Percentiles rank a stretch among this genome's conserved stretches.
Evolutionary conservation across 2,888 invertebrate species (phyloP).

Genomic region (Thyatira batis): DNA sequence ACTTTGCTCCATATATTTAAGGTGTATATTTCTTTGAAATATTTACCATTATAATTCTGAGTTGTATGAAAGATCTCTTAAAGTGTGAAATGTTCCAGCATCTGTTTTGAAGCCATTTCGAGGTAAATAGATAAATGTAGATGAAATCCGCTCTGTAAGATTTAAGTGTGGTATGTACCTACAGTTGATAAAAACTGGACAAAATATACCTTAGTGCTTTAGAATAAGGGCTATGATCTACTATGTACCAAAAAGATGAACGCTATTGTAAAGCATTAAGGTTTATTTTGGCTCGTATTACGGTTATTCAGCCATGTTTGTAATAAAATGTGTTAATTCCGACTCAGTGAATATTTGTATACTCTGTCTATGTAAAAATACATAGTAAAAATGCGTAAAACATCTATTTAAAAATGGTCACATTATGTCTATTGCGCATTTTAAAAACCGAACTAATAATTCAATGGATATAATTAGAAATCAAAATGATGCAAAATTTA

Average conservation of each 20-base stretch:
- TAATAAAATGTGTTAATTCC: background rate
- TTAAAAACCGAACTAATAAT: background rate
- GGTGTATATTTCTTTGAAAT: background rate
- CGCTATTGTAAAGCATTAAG: no score
- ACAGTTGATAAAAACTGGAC: no score
- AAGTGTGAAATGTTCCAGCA: background rate
- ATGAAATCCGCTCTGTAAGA: conserved; percentile 22
- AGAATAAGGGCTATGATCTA: no score
- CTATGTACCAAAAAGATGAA: no score
- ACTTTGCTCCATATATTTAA: no score
- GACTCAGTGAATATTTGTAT: background rate
- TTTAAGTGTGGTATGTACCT: conserved; percentile 9
- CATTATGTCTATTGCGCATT: conserved; percentile 1
- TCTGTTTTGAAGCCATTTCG: background rate
- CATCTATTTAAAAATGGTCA: background rate
- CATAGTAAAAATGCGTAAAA: background rate
- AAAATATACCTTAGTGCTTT: no score
- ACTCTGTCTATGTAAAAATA: background rate
- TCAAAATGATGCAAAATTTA: background rate
- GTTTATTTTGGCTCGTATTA: no score
- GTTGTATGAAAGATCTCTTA: no score
- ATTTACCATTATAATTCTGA: background rate
- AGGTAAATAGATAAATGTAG: conserved; percentile 6
- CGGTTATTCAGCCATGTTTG: background rate
- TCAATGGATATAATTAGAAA: conserved; percentile 12